Percentiles rank a stretch among this genome's conserved stretches.
Evolutionary conservation across 2,113 vertebrate species (phyloP).

Genomic region (Ophthalmolycus amberensis): DNA sequence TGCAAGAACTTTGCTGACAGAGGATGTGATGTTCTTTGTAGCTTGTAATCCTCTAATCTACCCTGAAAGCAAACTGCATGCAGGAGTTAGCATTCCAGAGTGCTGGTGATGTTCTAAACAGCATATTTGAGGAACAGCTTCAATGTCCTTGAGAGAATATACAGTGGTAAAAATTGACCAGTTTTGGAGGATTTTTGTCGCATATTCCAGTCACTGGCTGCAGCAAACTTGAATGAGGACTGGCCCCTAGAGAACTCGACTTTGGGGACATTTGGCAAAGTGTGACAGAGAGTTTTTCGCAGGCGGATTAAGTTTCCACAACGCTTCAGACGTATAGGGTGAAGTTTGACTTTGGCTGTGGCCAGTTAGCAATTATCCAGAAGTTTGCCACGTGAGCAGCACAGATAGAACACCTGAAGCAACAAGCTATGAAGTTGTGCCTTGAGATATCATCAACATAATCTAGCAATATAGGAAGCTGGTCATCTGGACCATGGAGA

Average conservation of each 20-base stretch:
- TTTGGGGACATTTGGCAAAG: slow-evolving; percentile 58
- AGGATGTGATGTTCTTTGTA: neutral
- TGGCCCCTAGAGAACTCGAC: slow-evolving; percentile 56
- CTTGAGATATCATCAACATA: slow-evolving; percentile 13
- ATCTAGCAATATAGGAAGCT: neutral
- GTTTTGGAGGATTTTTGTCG: slow-evolving; percentile 13
- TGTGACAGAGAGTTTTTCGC: slow-evolving; percentile 35
- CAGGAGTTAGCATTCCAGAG: neutral
- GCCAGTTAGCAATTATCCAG: neutral
- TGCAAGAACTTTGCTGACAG: slow-evolving; percentile 19
- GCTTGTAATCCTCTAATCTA: slow-evolving; percentile 1
- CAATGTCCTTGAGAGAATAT: slow-evolving; percentile 19
- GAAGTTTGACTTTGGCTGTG: slow-evolving; percentile 2
- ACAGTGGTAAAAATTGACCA: slow-evolving; percentile 4
- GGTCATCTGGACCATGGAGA: neutral
- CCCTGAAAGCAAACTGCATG: neutral
- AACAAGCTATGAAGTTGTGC: slow-evolving; percentile 1
- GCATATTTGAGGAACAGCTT: neutral
- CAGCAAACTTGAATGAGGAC: slow-evolving; percentile 60
- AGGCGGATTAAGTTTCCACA: slow-evolving; percentile 37
- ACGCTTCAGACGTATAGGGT: slow-evolving; percentile 29
- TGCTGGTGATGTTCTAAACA: neutral
- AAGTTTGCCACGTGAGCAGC: neutral
- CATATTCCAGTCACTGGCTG: slow-evolving; percentile 45
- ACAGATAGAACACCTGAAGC: slow-evolving; percentile 7